Conservation (phyloP, 2,888 invertebrate genomes). For the Ochropleura leucogaster region DNA sequence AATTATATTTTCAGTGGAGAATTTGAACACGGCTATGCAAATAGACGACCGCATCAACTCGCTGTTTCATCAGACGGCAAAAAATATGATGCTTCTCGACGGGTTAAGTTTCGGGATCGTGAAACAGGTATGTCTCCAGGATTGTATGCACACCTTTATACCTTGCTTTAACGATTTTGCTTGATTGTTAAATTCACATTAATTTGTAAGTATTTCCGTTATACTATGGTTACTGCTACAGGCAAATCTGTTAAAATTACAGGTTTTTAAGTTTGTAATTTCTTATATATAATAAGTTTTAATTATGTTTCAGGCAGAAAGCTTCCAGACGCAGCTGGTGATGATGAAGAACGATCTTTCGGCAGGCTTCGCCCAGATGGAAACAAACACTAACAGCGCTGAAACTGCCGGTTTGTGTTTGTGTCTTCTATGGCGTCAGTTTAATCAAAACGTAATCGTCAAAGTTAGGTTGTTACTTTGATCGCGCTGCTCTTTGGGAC, state of each 20-base stretch:
- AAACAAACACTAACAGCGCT: neutral
- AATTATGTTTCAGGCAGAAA: neutral
- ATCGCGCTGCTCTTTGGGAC: too few species aligned
- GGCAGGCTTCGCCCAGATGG: neutral
- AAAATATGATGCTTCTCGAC: neutral
- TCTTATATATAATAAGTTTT: neutral
- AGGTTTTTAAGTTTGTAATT: neutral
- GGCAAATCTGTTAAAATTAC: neutral
- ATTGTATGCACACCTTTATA: neutral
- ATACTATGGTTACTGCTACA: neutral
- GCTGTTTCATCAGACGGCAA: neutral
- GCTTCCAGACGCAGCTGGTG: neutral
- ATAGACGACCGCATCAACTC: neutral
- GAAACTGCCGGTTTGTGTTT: constrained; percentile 10
- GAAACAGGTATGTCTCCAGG: neutral
- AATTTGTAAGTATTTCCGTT: neutral
- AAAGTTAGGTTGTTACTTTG: too few species aligned
- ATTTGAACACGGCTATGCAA: neutral
- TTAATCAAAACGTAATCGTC: neutral
- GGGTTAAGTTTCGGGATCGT: neutral
- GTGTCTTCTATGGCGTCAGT: neutral
- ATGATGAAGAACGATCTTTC: neutral
- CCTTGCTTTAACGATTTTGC: neutral
- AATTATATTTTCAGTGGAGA: neutral
- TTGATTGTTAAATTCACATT: neutral